Conservation (phyloP, 2,888 invertebrate genomes). For the Reticulitermes lucifugus region DNA sequence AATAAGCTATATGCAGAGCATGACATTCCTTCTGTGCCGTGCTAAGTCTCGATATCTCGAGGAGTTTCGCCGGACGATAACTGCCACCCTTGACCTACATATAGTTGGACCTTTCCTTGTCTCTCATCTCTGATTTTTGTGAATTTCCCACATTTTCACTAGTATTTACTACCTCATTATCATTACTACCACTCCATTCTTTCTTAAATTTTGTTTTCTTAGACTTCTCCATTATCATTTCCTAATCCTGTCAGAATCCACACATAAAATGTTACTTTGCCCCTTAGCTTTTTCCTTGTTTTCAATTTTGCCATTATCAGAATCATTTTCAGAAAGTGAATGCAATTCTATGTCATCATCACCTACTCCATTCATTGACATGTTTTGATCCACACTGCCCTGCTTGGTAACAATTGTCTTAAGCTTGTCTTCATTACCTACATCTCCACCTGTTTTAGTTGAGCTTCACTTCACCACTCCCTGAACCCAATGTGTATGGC, state of each 20-base stretch:
- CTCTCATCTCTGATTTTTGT: neutral
- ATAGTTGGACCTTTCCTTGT: neutral
- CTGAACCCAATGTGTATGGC: neutral
- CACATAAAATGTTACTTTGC: neutral
- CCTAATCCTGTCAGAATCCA: neutral
- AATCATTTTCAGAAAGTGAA: neutral
- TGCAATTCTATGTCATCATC: neutral
- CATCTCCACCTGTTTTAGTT: neutral
- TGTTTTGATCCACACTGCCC: neutral
- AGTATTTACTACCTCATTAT: neutral
- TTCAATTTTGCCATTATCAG: neutral
- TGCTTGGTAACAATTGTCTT: neutral
- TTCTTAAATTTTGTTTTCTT: neutral
- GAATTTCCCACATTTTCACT: neutral
- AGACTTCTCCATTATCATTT: neutral
- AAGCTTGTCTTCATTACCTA: neutral
- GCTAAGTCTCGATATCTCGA: no score
- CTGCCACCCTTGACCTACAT: no score
- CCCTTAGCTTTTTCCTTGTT: neutral
- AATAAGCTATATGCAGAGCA: no score
- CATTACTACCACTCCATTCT: neutral
- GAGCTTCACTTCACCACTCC: neutral
- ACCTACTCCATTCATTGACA: neutral
- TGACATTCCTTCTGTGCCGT: no score
- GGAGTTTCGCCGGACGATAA: no score